Percentiles rank a stretch among this genome's conserved stretches.
phyloP scores from a whole-genome alignment of 2,797 vertebrate genomes.

The Hemitrygon akajei region DNA sequence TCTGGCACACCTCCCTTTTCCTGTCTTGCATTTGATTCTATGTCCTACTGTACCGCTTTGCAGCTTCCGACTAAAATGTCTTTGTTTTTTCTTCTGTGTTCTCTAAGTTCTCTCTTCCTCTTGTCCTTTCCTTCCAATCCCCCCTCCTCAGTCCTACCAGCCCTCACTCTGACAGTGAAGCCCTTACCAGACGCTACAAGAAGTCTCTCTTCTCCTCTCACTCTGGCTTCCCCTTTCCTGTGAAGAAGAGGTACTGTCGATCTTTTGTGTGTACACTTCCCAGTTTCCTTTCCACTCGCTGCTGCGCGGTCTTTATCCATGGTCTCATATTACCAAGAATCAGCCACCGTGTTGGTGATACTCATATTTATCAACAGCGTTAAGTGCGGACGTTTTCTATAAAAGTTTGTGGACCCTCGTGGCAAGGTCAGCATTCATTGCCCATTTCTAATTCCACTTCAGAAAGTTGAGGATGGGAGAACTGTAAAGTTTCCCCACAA shows the following conservation, averaged over 20 bases:
- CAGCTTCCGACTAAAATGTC: constrained; percentile 19
- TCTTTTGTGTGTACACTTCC: neutral
- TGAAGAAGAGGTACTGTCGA: constrained; percentile 41
- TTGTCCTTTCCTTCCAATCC: neutral
- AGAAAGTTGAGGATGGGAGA: neutral
- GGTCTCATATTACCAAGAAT: neutral
- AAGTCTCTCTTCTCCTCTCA: constrained; percentile 41
- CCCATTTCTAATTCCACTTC: too few species aligned
- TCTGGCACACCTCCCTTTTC: neutral
- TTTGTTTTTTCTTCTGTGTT: neutral
- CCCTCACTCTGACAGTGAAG: constrained; percentile 37
- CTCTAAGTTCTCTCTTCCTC: constrained; percentile 13
- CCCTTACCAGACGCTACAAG: constrained; percentile 32
- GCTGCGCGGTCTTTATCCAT: neutral
- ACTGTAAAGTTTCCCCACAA: neutral
- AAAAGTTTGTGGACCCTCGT: too few species aligned
- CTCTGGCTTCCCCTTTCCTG: constrained; percentile 41
- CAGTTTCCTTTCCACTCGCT: neutral
- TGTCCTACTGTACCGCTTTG: neutral
- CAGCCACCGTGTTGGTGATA: neutral
- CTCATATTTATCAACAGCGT: neutral
- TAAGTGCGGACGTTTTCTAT: neutral
- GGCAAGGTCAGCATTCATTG: neutral
- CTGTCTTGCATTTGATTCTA: neutral
- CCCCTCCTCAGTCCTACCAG: constrained; percentile 26